Evolutionary conservation across 2,888 invertebrate species (phyloP), one percentile per base, ranked within the genome.

Genomic region (Mesorhabditis sp.): DNA sequence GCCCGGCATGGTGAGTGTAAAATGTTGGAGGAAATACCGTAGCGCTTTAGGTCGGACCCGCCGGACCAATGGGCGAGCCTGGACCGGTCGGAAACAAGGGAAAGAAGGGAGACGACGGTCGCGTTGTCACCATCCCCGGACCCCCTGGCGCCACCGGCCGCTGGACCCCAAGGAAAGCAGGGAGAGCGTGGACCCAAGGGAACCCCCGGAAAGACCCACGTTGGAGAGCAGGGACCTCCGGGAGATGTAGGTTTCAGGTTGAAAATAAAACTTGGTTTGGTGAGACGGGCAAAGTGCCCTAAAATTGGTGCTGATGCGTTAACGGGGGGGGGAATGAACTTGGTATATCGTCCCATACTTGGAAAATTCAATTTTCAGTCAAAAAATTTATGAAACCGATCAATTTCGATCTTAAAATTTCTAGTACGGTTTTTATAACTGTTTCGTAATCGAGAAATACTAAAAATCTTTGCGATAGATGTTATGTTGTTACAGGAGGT

Each of bases 1-100:
- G 65, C 80, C 81, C 50, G 84, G 84, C 67, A 85, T 84, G 84
- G 77, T 75, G 28, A n/a, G n/a, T 63, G 7, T n/a, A 15, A 28
- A 63, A 63, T 13, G 7, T 58, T 58, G n/a, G n/a, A 28, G n/a
- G 15, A 63, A 10, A 15, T 63, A 28, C 7, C 10, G 7, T 43
- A 43, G 41, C n/a, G 43, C 70, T 73, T 66, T 65, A 67, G 77
- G 58, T 76, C 28, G 84, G 84, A 76, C 80, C 84, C 62, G 76
- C 82, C n/a, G 83, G 83, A 69, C 80, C 80, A 7, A 72, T 76
- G 68, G 82, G 81, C 69, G 74, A 75, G 42, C 78, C 74, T 15
- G 80, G 80, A 71, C 72, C 73, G 66, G 73, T 72, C 43, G 81
- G 81, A 74, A 71, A 76, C 67, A 69, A 73, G 63, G 81, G 82